Percentiles rank a stretch among this genome's conserved stretches.
Evolutionary conservation across 2,797 vertebrate genomes (phyloP).

Genomic region (Zalophus californianus): DNA sequence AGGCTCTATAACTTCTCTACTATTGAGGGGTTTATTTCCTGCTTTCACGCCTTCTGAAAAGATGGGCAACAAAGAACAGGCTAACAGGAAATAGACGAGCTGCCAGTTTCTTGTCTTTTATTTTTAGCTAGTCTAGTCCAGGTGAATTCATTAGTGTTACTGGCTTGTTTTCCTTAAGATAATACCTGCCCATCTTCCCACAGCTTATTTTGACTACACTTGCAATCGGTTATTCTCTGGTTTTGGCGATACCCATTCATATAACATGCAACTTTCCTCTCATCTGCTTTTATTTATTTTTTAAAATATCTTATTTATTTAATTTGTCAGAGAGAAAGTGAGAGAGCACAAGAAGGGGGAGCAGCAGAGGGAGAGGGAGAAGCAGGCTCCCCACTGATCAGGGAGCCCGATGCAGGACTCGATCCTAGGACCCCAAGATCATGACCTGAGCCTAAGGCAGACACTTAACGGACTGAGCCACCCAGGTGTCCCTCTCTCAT

Average conservation of each 20-base stretch:
- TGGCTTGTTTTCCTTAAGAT: not conserved
- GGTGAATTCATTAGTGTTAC: conserved; percentile 29
- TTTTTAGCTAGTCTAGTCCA: not conserved
- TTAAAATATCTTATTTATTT: not conserved
- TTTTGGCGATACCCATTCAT: not conserved
- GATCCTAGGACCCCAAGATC: no score
- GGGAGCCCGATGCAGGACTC: not conserved
- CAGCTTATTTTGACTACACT: not conserved
- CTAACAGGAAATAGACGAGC: not conserved
- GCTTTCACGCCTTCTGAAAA: not conserved
- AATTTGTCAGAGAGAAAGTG: not conserved
- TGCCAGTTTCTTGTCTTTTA: not conserved
- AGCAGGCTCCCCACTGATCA: not conserved
- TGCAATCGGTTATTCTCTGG: not conserved
- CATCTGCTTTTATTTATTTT: not conserved
- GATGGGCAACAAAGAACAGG: not conserved
- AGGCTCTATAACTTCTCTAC: not conserved
- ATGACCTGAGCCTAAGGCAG: not conserved
- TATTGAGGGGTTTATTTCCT: not conserved
- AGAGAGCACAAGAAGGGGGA: not conserved
- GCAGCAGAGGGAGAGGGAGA: not conserved
- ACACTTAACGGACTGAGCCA: not conserved
- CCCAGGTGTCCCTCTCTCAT: not conserved
- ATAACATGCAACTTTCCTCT: not conserved
- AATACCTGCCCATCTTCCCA: not conserved